Evolutionary conservation across 2,113 vertebrate species (phyloP).

Genomic region (Lampris megalopsis): DNA sequence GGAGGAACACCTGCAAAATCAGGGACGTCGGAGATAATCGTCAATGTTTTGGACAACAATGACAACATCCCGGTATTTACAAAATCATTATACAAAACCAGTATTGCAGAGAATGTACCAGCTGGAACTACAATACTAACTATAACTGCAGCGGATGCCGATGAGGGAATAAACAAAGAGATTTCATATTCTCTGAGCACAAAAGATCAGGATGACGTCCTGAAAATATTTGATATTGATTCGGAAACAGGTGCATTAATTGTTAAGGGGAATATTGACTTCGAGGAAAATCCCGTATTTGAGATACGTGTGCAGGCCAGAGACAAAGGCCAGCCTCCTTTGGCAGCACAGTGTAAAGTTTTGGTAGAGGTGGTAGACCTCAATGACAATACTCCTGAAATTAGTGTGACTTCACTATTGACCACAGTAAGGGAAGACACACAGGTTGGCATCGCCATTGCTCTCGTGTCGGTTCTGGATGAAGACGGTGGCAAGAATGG

Average conservation of each 20-base stretch:
- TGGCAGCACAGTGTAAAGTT: slow-evolving; percentile 82
- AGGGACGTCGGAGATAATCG: slow-evolving; percentile 72
- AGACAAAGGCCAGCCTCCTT: slow-evolving; percentile 76
- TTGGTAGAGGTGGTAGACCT: slow-evolving; percentile 82
- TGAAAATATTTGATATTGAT: slow-evolving; percentile 68
- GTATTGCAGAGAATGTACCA: slow-evolving; percentile 74
- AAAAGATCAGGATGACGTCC: slow-evolving; percentile 50
- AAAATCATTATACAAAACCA: slow-evolving; percentile 72
- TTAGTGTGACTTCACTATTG: slow-evolving; percentile 78
- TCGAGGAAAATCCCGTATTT: slow-evolving; percentile 73
- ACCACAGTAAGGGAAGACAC: slow-evolving; percentile 77
- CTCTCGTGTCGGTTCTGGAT: slow-evolving; percentile 84
- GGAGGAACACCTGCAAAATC: slow-evolving; percentile 75
- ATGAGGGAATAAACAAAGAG: slow-evolving; percentile 81
- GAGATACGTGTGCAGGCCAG: slow-evolving; percentile 81
- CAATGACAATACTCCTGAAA: slow-evolving; percentile 85
- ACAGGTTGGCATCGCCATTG: slow-evolving; percentile 78
- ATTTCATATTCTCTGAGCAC: slow-evolving; percentile 67
- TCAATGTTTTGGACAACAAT: slow-evolving; percentile 84
- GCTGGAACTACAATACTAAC: slow-evolving; percentile 65
- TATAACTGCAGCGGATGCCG: slow-evolving; percentile 79
- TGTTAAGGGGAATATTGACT: slow-evolving; percentile 77
- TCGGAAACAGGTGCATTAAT: slow-evolving; percentile 53
- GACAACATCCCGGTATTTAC: slow-evolving; percentile 84
- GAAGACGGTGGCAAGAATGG: slow-evolving; percentile 83